Evolutionary conservation across 1,140 invertebrate species (phyloP).

Genomic region (Semibalanus balanoides): DNA sequence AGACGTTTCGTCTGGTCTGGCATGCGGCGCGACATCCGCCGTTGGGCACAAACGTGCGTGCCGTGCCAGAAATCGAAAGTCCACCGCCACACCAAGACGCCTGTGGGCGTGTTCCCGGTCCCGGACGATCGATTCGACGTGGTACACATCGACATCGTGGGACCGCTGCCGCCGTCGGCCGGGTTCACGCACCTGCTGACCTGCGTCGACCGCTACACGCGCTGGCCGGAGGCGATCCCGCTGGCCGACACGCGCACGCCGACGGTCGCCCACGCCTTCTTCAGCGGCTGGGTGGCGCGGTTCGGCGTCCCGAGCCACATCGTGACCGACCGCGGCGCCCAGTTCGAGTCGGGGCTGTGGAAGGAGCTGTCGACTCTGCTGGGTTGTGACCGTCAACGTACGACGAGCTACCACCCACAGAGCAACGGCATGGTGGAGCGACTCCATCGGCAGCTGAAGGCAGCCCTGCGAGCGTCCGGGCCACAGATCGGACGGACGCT

Average conservation of each 20-base stretch:
- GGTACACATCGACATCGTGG: constrained; percentile 28
- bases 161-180: constrained; percentile 24
- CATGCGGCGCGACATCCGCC: neutral
- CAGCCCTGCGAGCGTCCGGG: neutral
- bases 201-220: constrained; percentile 30
- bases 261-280: constrained; percentile 25
- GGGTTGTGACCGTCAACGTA: constrained; percentile 8
- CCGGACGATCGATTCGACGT: constrained; percentile 22
- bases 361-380: constrained; percentile 8
- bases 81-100: constrained; percentile 12
- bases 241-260: constrained; percentile 27
- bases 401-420: constrained; percentile 13
- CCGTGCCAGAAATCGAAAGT: constrained; percentile 18
- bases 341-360: constrained; percentile 26
- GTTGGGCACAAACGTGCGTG: constrained; percentile 11
- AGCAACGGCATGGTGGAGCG: constrained; percentile 19
- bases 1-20: constrained; percentile 6
- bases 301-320: constrained; percentile 25
- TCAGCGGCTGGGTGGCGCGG: constrained; percentile 26
- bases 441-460: constrained; percentile 14
- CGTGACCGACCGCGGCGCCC: constrained; percentile 27
- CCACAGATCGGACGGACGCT: constrained; percentile 14
- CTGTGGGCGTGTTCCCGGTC: constrained; percentile 19
- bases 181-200: constrained; percentile 26
- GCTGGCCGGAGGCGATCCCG: constrained; percentile 31